These are phyloP conservation scores for Stenoptilia bipunctidactyla DNA, from an alignment of 2,888 invertebrate genomes.

Conservation along the genomic window DNA sequence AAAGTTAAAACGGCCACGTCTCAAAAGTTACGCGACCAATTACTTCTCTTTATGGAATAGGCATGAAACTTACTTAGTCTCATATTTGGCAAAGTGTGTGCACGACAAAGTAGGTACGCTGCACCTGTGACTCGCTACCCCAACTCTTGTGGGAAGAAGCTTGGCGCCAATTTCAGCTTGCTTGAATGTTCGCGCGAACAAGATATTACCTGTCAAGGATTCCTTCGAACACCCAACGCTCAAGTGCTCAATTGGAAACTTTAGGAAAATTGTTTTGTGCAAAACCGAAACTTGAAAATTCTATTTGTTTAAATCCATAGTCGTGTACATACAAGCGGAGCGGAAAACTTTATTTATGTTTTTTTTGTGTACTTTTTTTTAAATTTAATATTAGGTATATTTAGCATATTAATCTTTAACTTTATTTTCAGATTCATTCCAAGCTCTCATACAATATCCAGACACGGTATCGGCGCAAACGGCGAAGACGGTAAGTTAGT, in stretches of 20 bases:
- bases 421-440: slow-evolving; percentile 88
- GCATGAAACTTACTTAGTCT: slow-evolving; percentile 42
- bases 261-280: slow-evolving; percentile 13
- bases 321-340: neutral
- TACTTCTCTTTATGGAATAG: slow-evolving; percentile 42
- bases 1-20: slow-evolving; percentile 24
- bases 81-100: slow-evolving; percentile 42
- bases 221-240: slow-evolving; percentile 28
- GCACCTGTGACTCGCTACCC: slow-evolving; percentile 46
- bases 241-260: slow-evolving; percentile 21
- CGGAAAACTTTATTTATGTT: neutral
- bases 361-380: slow-evolving; percentile 7
- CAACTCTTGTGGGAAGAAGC: slow-evolving; percentile 31
- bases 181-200: slow-evolving; percentile 37
- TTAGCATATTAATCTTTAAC: slow-evolving; percentile 11
- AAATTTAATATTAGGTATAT: slow-evolving; percentile 73
- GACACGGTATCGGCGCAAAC: slow-evolving; percentile 97
- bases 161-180: slow-evolving; percentile 46
- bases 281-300: neutral
- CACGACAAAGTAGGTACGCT: slow-evolving; percentile 47
- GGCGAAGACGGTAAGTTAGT: slow-evolving; percentile 88
- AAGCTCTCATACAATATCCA: slow-evolving; percentile 98
- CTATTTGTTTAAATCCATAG: neutral
- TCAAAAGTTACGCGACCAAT: slow-evolving; percentile 10
- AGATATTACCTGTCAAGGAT: slow-evolving; percentile 39